Conservation (phyloP, 2,888 invertebrate species). For the Noctua janthina region DNA sequence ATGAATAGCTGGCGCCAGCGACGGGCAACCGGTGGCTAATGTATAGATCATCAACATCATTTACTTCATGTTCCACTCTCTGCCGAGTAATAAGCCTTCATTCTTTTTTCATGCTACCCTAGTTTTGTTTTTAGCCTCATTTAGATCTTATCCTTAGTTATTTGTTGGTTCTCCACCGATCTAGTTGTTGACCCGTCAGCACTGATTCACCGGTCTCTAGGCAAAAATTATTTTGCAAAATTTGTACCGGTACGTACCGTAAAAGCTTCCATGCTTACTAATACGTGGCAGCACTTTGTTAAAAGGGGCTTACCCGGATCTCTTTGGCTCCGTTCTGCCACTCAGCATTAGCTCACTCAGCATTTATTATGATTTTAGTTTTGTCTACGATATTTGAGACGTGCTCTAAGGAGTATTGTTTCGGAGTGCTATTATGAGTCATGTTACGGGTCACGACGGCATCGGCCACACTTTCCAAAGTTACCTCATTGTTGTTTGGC, state of each 20-base stretch:
- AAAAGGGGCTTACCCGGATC: slow-evolving; percentile 22
- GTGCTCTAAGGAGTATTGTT: slow-evolving; percentile 43
- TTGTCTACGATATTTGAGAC: slow-evolving; percentile 36
- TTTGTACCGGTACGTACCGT: neutral
- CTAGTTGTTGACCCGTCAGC: neutral
- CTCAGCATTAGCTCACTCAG: slow-evolving; percentile 11
- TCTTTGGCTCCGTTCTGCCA: neutral
- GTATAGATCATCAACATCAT: neutral
- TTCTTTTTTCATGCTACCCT: neutral
- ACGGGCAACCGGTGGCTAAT: neutral
- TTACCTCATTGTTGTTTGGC: slow-evolving; percentile 62
- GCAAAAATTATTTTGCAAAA: no score
- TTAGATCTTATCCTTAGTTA: neutral
- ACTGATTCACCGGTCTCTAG: neutral
- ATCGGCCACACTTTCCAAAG: slow-evolving; percentile 73
- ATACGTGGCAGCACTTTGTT: neutral
- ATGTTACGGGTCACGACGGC: slow-evolving; percentile 50
- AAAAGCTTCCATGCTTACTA: neutral
- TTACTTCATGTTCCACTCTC: neutral
- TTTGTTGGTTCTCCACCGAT: neutral
- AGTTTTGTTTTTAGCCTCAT: neutral
- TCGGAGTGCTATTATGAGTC: slow-evolving; percentile 40
- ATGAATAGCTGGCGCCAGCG: neutral
- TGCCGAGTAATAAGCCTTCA: neutral
- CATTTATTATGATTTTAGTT: slow-evolving; percentile 26